Base-by-base conservation (phyloP, 2,888 invertebrate genomes). In the Drosophila gaucha region DNA sequence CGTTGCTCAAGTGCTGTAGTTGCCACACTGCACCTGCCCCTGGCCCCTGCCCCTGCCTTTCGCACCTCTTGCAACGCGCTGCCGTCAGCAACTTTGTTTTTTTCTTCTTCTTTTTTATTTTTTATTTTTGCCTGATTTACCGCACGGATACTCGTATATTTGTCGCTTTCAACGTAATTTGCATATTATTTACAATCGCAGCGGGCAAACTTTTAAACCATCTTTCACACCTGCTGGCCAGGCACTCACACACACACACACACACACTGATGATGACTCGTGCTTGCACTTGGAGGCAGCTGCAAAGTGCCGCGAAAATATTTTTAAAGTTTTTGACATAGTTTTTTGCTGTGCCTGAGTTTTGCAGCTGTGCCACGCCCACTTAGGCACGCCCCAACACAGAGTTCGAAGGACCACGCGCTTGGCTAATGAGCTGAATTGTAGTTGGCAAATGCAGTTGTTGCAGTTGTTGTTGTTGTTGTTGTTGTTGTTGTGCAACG, bases 311-410 rank as follows among this genome's bases (percentile, higher is more conserved):
- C 24, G 46, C 44, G n/a, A 64, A 68, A 70, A 86, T 87, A 83
- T 86, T 86, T 88, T 84, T 77, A 88, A 88, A 85, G 86, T 85
- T 88, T 86, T 88, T 86, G 88, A 88, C 84, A 88, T 86, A 85
- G 86, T 88, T 85, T 73, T 67, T 26, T 49, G 44, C 43, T 57
- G 41, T 49, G 24, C 22, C 14, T 24, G 41, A 9, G 22, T 41
- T 47, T 64, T 52, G 6, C 79, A 70, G 66, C 73, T 70, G 43
- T 16, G 58, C 59, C 79, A 76, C 78, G 76, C 83, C 86, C 73
- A 85, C 88, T 85, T 83, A 58, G 78, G 75, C 84, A 85, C 86
- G 84, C 66, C 74, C 60, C 70, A 70, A 66, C 57, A 49, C 63
- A 46, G 64, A 54, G 64, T 79, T 82, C 74, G 66, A 77, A 79